These are phyloP conservation scores for Clanis bilineata DNA, from an alignment of 2,888 invertebrate species.

Conservation along the genomic window DNA sequence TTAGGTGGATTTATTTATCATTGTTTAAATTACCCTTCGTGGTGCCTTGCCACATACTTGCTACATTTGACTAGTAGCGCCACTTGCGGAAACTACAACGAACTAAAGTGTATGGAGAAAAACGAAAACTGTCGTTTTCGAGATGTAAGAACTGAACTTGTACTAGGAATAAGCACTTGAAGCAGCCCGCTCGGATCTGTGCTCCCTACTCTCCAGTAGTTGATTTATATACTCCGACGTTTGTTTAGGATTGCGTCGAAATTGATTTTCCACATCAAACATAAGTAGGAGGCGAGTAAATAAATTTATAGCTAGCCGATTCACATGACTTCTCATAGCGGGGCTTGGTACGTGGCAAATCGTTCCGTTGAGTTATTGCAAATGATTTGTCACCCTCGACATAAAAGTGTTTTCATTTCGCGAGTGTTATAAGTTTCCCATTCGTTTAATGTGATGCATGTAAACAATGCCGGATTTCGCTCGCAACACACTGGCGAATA, in stretches of 20 bases:
- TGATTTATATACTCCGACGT: slow-evolving; percentile 17
- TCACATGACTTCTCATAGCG: not conserved
- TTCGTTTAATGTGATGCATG: slow-evolving; percentile 29
- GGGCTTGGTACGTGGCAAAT: not conserved
- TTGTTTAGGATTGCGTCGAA: slow-evolving; percentile 14
- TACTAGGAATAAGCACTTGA: too few relatives aligned
- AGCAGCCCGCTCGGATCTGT: not conserved
- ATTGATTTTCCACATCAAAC: slow-evolving; percentile 11
- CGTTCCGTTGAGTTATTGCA: not conserved
- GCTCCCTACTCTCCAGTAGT: slow-evolving; percentile 4
- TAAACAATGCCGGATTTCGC: slow-evolving; percentile 32
- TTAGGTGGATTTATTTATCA: too few relatives aligned
- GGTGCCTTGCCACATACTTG: too few relatives aligned
- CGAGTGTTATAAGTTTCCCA: slow-evolving; percentile 30
- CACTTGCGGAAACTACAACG: too few relatives aligned
- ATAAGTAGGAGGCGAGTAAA: slow-evolving; percentile 2
- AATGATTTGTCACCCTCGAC: slow-evolving; percentile 9
- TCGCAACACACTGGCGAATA: slow-evolving; percentile 35
- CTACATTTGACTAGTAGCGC: too few relatives aligned
- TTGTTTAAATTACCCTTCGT: too few relatives aligned
- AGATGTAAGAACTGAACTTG: not conserved
- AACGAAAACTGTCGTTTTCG: not conserved
- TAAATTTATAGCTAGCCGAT: slow-evolving; percentile 11
- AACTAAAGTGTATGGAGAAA: too few relatives aligned
- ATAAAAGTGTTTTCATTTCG: slow-evolving; percentile 15